phyloP scores from a whole-genome alignment of 1,140 invertebrate species.

The Gerris buenoi region DNA sequence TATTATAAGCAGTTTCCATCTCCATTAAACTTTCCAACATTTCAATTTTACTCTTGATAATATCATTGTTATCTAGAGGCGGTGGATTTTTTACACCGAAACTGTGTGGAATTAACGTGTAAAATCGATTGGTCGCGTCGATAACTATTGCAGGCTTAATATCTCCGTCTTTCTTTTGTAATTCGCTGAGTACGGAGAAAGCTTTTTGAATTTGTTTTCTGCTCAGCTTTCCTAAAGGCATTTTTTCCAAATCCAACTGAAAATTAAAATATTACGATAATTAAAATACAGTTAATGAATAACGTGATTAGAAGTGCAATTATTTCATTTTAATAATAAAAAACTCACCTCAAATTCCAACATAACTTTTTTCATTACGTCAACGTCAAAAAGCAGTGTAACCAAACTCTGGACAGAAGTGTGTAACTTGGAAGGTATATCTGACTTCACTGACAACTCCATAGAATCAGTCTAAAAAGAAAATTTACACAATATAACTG shows the following conservation, averaged over 20 bases:
- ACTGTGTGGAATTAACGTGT: slow-evolving; percentile 86
- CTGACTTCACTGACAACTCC: slow-evolving; percentile 19
- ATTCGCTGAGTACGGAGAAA: slow-evolving; percentile 62
- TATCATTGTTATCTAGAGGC: slow-evolving; percentile 55
- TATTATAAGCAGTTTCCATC: slow-evolving; percentile 84
- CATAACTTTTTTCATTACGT: slow-evolving; percentile 82
- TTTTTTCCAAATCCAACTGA: slow-evolving; percentile 84
- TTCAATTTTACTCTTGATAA: slow-evolving; percentile 66
- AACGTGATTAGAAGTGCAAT: neutral
- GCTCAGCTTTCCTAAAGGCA: slow-evolving; percentile 93
- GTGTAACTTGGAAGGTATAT: slow-evolving; percentile 49
- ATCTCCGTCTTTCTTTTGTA: slow-evolving; percentile 42
- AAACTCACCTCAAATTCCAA: slow-evolving; percentile 70
- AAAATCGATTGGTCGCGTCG: slow-evolving; percentile 81
- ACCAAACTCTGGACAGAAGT: slow-evolving; percentile 69
- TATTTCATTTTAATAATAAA: neutral
- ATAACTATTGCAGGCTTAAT: slow-evolving; percentile 39
- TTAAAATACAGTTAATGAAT: neutral
- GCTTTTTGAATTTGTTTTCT: slow-evolving; percentile 77
- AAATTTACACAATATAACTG: no score
- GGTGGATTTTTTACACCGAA: slow-evolving; percentile 76
- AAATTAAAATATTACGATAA: slow-evolving; percentile 18
- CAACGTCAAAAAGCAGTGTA: slow-evolving; percentile 76
- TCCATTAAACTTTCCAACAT: slow-evolving; percentile 85
- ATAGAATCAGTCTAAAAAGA: slow-evolving; percentile 15